Conservation (phyloP, 2,888 invertebrate species). For the Rhamnusium bicolor region DNA sequence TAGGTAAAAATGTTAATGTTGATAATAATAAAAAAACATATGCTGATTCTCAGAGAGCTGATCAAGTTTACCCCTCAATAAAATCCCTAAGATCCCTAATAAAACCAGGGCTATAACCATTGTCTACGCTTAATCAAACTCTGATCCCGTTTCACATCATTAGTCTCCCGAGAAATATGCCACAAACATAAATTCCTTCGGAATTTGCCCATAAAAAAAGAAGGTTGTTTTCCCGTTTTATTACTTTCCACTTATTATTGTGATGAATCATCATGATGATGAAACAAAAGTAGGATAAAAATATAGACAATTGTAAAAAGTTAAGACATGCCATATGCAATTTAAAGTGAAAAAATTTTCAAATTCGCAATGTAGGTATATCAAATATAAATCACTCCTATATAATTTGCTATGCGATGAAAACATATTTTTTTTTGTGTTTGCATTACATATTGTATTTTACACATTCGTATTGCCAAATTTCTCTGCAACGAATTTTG, state of each 20-base stretch:
- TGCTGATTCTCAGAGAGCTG: constrained; percentile 57
- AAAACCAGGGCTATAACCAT: constrained; percentile 53
- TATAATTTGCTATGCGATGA: too few relatives aligned
- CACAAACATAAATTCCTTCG: constrained; percentile 48
- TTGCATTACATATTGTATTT: too few relatives aligned
- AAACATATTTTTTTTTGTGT: too few relatives aligned
- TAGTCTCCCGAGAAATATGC: constrained; percentile 54
- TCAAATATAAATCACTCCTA: too few relatives aligned
- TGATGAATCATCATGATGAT: too few relatives aligned
- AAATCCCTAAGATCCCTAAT: constrained; percentile 53
- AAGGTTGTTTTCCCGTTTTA: constrained; percentile 8
- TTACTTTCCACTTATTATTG: not conserved
- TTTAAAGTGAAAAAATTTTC: too few relatives aligned
- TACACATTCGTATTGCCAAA: too few relatives aligned
- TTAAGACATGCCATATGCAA: too few relatives aligned
- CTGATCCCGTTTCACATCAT: constrained; percentile 59
- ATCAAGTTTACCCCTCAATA: constrained; percentile 55
- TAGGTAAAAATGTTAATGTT: constrained; percentile 35
- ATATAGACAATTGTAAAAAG: not conserved
- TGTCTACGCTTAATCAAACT: constrained; percentile 62
- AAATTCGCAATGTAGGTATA: too few relatives aligned
- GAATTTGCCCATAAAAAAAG: constrained; percentile 36
- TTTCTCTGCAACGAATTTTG: too few relatives aligned
- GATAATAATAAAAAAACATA: constrained; percentile 52
- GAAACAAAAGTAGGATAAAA: too few relatives aligned